Base-by-base conservation (phyloP, 2,888 invertebrate genomes). In the Stegana nigrithorax region DNA sequence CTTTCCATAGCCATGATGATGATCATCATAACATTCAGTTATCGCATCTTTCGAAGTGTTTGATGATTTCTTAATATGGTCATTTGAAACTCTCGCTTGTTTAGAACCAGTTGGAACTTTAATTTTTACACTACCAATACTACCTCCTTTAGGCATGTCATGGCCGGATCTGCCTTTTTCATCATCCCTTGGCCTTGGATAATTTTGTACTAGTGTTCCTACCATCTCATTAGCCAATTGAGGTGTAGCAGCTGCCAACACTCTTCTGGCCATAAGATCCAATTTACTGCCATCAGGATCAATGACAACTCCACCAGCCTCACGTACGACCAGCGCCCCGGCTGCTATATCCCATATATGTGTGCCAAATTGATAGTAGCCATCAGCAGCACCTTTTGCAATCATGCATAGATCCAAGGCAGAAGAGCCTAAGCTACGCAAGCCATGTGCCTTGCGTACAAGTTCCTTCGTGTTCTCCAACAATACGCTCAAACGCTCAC, bases 281-380 rank as follows among this genome's bases (percentile, higher is more conserved):
- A 97, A 88, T 8, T 89, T 87, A 0, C 91, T 93, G 14, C 96
- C 93, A 59, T 91, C 88, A 3, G 97, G 95, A 87, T 98, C 97
- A 27, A 94, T 89, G 39, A 93, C 91, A 8, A 92, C 90, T 4
- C 98, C 98, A 3, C 98, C 98, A 12, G 98, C 98, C 87, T 99
- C 98, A 59, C 89, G 88, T 0, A 98, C 91, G 63, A 99, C 89
- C 7, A 98, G 86, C 80, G 91, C 91, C 0, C 95, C 97, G 7
- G 95, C 95, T 17, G 93, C 94, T 66, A 93, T 89, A 79, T 95
- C 95, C 98, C 98, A 99, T 23, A 94, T 92, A 86, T 99, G 98
- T 70, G 97, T 91, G 0, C 98, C 98, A 87, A 91, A 94, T 84
- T 98, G 97, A 81, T 92, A 93, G 83, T 95, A 94, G 1, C 90